A percentile compares a stretch with the other conserved stretches of the same genome.
phyloP scores from a whole-genome alignment of 2,888 invertebrate species.

The Harmothoe impar region DNA sequence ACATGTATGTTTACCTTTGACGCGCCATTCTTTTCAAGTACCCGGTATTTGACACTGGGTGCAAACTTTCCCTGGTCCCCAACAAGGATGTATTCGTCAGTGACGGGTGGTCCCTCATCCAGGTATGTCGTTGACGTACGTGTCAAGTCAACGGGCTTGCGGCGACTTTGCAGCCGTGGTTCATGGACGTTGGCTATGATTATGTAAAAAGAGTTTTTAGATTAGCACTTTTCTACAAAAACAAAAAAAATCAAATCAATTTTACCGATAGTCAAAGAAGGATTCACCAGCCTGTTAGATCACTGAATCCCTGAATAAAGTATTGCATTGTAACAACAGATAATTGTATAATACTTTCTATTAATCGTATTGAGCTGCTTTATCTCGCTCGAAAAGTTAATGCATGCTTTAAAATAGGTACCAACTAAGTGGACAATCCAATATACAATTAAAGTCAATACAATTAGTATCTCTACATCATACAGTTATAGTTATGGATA shows the following conservation, averaged over 20 bases:
- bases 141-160: constrained; percentile 8
- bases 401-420: too few relatives aligned
- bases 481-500: neutral
- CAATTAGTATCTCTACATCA: too few relatives aligned
- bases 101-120: constrained; percentile 12
- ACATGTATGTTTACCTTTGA: neutral
- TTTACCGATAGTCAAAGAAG: too few relatives aligned
- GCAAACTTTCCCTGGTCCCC: constrained; percentile 81
- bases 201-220: neutral
- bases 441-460: too few relatives aligned
- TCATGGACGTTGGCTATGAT: constrained; percentile 10
- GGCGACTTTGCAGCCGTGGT: constrained; percentile 43
- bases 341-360: too few relatives aligned
- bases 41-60: constrained; percentile 76
- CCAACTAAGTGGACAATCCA: too few relatives aligned
- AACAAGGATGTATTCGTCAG: constrained; percentile 78
- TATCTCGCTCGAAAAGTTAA: too few relatives aligned
- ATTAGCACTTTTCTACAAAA: neutral
- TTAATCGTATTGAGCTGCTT: too few relatives aligned
- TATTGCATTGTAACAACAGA: too few relatives aligned
- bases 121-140: constrained; percentile 16
- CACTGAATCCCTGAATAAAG: too few relatives aligned
- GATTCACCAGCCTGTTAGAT: too few relatives aligned
- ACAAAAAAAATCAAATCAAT: too few relatives aligned
- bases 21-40: constrained; percentile 64